A percentile compares a stretch with the other conserved stretches of the same genome.
Evolutionary conservation across 2,888 invertebrate species (phyloP).

Genomic region (Temnothorax unifasciatus): DNA sequence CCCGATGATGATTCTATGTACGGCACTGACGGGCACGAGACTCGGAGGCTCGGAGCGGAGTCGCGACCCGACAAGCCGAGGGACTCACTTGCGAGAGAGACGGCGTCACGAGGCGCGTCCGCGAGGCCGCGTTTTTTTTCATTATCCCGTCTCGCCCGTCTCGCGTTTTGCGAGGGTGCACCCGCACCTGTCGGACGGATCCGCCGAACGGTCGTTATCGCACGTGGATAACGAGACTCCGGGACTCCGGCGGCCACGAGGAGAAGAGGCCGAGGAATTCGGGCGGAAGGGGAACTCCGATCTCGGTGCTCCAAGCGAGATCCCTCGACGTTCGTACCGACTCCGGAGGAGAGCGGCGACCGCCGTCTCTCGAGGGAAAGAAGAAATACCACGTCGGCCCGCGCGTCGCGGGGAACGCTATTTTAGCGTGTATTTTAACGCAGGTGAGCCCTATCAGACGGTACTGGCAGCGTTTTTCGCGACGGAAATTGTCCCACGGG

Average conservation of each 20-base stretch:
- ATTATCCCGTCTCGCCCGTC: constrained; percentile 25
- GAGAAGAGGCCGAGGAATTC: not conserved
- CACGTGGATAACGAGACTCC: constrained; percentile 23
- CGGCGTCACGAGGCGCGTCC: constrained; percentile 71
- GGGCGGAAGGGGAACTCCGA: constrained; percentile 16
- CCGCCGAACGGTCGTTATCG: not conserved
- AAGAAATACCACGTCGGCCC: constrained; percentile 21
- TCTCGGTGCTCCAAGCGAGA: constrained; percentile 21
- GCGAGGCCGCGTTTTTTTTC: constrained; percentile 47
- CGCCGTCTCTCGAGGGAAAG: constrained; percentile 7
- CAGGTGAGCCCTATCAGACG: not conserved
- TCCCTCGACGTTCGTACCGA: constrained; percentile 4
- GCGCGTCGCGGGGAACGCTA: not conserved
- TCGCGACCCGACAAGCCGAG: constrained; percentile 59
- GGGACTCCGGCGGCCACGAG: constrained; percentile 9
- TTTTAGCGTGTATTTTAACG: not conserved
- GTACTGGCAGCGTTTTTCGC: not conserved
- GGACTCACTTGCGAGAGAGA: constrained; percentile 64
- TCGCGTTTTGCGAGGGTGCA: constrained; percentile 18
- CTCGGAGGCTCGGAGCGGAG: constrained; percentile 53
- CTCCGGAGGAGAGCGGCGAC: constrained; percentile 15
- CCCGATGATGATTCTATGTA: constrained; percentile 61
- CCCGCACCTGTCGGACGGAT: constrained; percentile 17
- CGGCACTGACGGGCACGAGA: constrained; percentile 65
- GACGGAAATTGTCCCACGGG: not conserved